Percentiles rank a stretch among this genome's conserved stretches.
Conservation (phyloP, 2,797 vertebrate genomes). For the Anabacerthia variegaticeps region DNA sequence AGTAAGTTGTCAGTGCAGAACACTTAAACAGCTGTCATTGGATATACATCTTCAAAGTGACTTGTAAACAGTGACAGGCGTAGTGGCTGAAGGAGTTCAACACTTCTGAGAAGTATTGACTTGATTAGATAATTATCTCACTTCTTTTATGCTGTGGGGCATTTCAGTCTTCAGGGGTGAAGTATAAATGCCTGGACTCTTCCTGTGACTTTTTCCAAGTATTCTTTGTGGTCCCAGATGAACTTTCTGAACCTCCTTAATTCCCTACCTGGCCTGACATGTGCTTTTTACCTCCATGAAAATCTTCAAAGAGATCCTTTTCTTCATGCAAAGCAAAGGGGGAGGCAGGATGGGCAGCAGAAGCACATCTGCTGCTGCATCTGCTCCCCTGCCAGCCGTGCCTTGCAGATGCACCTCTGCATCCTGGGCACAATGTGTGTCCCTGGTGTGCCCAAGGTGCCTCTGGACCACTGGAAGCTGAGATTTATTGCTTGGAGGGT, state of each 20-base stretch:
- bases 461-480: not conserved
- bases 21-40: not conserved
- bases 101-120: not conserved
- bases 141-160: not conserved
- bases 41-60: not conserved
- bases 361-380: not conserved
- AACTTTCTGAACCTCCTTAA: not conserved
- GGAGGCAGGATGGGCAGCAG: not conserved
- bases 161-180: not conserved
- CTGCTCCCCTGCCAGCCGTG: accelerated
- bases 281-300: not conserved
- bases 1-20: not conserved
- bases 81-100: not conserved
- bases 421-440: accelerated
- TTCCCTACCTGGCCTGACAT: accelerated
- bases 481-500: not conserved
- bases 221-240: not conserved
- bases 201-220: not conserved
- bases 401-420: not conserved
- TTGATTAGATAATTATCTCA: not conserved
- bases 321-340: not conserved
- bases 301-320: accelerated
- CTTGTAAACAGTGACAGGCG: not conserved
- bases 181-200: not conserved
- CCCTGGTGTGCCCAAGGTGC: not conserved